Percentiles rank a stretch among this genome's conserved stretches.
phyloP scores from a whole-genome alignment of 2,797 vertebrate species.

The Oryzias dopingdopingensis region DNA sequence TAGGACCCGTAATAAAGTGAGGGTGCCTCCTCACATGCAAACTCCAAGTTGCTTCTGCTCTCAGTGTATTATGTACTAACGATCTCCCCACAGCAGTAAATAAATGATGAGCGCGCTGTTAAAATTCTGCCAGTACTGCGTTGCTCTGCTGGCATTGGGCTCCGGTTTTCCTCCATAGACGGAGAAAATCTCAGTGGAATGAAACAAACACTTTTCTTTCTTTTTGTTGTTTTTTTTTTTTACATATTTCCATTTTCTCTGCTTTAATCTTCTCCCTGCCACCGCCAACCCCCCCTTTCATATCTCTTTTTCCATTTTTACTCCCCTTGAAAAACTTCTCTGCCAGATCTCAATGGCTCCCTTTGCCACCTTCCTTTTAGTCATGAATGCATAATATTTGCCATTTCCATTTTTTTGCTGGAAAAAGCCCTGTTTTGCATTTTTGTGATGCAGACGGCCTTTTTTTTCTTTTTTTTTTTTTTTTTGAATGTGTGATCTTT shows the following conservation, averaged over 20 bases:
- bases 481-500: background rate
- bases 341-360: constrained; percentile 8
- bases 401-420: constrained; percentile 44
- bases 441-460: background rate
- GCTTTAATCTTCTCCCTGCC: constrained; percentile 21
- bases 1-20: constrained; percentile 7
- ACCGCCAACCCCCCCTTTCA: constrained; percentile 4
- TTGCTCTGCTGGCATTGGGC: constrained; percentile 27
- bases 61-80: constrained; percentile 52
- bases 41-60: constrained; percentile 26
- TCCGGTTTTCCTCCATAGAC: constrained; percentile 29
- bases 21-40: constrained; percentile 6
- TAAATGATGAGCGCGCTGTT: constrained; percentile 80
- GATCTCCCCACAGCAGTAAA: constrained; percentile 64
- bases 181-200: constrained; percentile 25
- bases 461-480: constrained; percentile 1
- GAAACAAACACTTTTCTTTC: constrained; percentile 3
- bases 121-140: constrained; percentile 72
- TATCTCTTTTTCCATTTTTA: constrained; percentile 13
- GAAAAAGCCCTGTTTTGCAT: constrained; percentile 17
- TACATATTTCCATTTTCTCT: constrained; percentile 19
- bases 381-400: constrained; percentile 52
- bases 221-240: constrained; percentile 5
- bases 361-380: constrained; percentile 12
- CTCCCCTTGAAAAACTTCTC: constrained; percentile 23